These are phyloP conservation scores for Nebria brevicollis DNA, from an alignment of 2,888 invertebrate genomes.

Conservation along the genomic window DNA sequence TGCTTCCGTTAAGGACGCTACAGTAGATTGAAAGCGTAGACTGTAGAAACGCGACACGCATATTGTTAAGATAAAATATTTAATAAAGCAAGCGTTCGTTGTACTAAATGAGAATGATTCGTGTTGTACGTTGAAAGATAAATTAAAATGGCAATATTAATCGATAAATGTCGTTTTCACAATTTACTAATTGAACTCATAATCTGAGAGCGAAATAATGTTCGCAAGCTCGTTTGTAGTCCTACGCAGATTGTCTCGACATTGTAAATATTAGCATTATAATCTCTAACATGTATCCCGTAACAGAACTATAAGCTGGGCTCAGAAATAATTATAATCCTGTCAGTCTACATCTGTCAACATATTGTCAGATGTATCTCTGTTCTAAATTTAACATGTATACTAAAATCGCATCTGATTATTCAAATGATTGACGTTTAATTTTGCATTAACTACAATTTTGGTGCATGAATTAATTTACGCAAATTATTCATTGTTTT, in stretches of 20 bases:
- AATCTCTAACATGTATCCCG: background rate
- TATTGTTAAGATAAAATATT: background rate
- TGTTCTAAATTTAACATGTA: background rate
- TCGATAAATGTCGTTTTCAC: too few relatives aligned
- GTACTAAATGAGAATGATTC: background rate
- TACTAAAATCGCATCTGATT: background rate
- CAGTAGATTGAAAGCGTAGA: background rate
- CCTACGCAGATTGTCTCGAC: background rate
- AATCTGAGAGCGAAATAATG: too few relatives aligned
- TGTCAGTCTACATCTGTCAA: background rate
- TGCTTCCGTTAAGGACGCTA: slow-evolving; percentile 24
- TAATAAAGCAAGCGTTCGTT: background rate
- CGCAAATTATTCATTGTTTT: background rate
- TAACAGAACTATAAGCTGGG: slow-evolving; percentile 4
- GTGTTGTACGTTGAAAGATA: too few relatives aligned
- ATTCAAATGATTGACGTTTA: background rate
- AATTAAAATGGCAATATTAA: too few relatives aligned
- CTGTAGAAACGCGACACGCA: background rate
- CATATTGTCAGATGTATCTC: background rate
- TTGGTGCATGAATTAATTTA: background rate
- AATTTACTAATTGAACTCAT: too few relatives aligned
- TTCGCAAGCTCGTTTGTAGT: too few relatives aligned
- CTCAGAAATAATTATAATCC: background rate
- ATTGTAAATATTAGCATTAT: slow-evolving; percentile 2
- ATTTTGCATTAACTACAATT: background rate